phyloP scores from a whole-genome alignment of 2,113 vertebrate species.

The Oryctolagus cuniculus region mOryCun1.1 NC_091432.1:42269001-42269500 shows the following conservation, averaged over 20 bases:
- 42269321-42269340: slow-evolving; percentile 3
- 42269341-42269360: slow-evolving; percentile 6
- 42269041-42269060: no score
- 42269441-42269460: slow-evolving; percentile 25
- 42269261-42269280: slow-evolving; percentile 26
- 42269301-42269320: background rate
- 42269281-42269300: background rate
- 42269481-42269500: background rate
- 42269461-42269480: background rate
- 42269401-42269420: slow-evolving; percentile 42
- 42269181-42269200: background rate
- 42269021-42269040: no score
- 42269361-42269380: slow-evolving; percentile 21
- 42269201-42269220: background rate
- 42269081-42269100: background rate
- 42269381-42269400: slow-evolving; percentile 37
- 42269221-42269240: background rate
- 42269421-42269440: background rate
- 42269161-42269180: background rate
- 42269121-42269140: background rate
- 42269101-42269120: background rate
- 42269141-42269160: background rate
- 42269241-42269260: background rate
- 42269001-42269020: no score
- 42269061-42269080: background rate